Evolutionary conservation across 1,140 invertebrate genomes (phyloP).

Genomic region (Lepidurus apus): DNA sequence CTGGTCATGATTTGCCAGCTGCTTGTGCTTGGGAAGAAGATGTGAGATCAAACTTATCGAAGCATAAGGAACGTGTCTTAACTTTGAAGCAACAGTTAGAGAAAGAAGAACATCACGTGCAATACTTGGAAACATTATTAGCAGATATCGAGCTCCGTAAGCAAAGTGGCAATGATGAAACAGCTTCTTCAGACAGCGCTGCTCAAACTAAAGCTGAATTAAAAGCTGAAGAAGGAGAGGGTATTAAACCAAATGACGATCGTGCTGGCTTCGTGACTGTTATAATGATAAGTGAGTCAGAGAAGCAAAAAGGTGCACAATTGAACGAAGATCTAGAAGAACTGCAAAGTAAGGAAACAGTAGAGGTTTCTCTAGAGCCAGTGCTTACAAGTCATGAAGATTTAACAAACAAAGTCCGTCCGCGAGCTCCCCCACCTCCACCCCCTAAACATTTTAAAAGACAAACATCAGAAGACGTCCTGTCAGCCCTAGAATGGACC

Average conservation of each 20-base stretch:
- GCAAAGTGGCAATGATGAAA: slow-evolving; percentile 69
- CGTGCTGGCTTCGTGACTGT: slow-evolving; percentile 33
- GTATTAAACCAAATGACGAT: not conserved
- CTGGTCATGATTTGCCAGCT: slow-evolving; percentile 75
- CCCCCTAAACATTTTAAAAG: slow-evolving; percentile 26
- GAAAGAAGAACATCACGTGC: slow-evolving; percentile 83
- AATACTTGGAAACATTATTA: slow-evolving; percentile 74
- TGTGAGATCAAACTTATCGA: slow-evolving; percentile 76
- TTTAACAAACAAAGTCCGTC: slow-evolving; percentile 2
- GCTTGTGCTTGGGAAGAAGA: slow-evolving; percentile 87
- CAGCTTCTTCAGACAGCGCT: slow-evolving; percentile 33
- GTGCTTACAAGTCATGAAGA: not conserved
- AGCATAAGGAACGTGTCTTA: slow-evolving; percentile 71
- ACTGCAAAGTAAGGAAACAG: not conserved
- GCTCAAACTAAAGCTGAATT: slow-evolving; percentile 35
- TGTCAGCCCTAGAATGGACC: slow-evolving; percentile 28
- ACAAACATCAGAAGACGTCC: slow-evolving; percentile 24
- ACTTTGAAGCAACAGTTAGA: slow-evolving; percentile 74
- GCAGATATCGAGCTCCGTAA: slow-evolving; percentile 42
- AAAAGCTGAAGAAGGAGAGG: slow-evolving; percentile 32
- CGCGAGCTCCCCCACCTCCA: slow-evolving; percentile 15
- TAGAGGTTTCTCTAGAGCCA: not conserved
- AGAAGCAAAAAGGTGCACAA: not conserved
- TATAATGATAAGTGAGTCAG: slow-evolving; percentile 27
- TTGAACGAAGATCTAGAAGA: not conserved